Percentiles rank a stretch among this genome's conserved stretches.
Conservation (phyloP, 2,113 vertebrate genomes). For the Serinus canaria region DNA sequence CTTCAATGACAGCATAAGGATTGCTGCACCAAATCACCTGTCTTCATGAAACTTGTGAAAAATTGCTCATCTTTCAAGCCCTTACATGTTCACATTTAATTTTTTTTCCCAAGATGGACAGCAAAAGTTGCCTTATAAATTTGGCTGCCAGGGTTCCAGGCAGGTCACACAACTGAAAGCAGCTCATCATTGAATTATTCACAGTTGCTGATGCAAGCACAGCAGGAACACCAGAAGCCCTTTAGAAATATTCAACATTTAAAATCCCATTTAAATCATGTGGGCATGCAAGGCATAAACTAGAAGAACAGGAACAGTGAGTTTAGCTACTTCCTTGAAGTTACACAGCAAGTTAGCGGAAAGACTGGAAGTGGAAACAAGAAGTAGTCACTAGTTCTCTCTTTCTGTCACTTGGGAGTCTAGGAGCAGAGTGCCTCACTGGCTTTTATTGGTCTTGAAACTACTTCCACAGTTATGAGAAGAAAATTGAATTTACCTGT, state of each 20-base stretch:
- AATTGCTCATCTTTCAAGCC: not conserved
- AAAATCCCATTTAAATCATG: not conserved
- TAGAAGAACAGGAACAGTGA: conserved; percentile 13
- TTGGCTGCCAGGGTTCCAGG: not conserved
- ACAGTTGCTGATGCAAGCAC: not conserved
- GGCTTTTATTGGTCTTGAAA: not conserved
- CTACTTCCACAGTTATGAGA: not conserved
- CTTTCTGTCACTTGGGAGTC: not conserved
- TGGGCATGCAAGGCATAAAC: not conserved
- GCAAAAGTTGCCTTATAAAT: not conserved
- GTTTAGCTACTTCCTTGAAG: not conserved
- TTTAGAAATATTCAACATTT: conserved; percentile 4
- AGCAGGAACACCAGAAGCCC: not conserved
- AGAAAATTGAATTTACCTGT: conserved; percentile 76
- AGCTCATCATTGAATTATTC: not conserved
- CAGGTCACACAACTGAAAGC: not conserved
- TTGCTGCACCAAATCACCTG: not conserved
- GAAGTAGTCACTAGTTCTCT: not conserved
- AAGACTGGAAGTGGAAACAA: not conserved
- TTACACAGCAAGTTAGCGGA: not conserved
- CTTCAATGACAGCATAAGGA: not conserved
- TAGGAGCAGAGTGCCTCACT: not conserved
- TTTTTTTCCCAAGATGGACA: not conserved
- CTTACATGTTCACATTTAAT: not conserved
- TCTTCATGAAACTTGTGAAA: not conserved